A percentile compares a stretch with the other conserved stretches of the same genome.
These are phyloP conservation scores for Chiropotes sagulatus DNA, from an alignment of 2,797 vertebrate species.

Conservation along the genomic window DNA sequence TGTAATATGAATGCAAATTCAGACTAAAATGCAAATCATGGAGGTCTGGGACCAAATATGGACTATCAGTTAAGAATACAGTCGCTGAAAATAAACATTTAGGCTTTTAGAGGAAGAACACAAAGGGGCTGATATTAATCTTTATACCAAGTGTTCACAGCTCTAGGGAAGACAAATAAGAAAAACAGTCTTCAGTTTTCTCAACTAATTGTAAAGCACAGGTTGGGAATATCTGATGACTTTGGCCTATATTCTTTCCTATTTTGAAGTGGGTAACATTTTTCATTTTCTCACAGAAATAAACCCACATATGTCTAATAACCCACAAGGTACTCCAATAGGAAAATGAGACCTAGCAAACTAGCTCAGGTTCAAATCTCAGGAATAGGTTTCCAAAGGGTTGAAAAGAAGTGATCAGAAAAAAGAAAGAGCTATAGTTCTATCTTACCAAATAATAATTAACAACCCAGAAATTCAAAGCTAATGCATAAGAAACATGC, in stretches of 20 bases:
- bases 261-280: constrained; percentile 16
- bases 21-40: constrained; percentile 61
- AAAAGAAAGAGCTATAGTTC: neutral
- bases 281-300: constrained; percentile 54
- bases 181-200: constrained; percentile 34
- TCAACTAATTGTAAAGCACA: constrained; percentile 35
- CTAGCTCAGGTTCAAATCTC: neutral
- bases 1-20: constrained; percentile 49
- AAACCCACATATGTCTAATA: neutral
- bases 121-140: neutral
- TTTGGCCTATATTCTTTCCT: constrained; percentile 17
- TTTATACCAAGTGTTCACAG: constrained; percentile 35
- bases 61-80: constrained; percentile 61
- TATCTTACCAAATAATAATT: neutral
- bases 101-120: constrained; percentile 26
- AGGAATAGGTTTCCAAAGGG: neutral
- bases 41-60: constrained; percentile 60
- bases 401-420: neutral
- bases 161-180: constrained; percentile 27
- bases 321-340: neutral
- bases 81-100: constrained; percentile 54
- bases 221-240: constrained; percentile 3
- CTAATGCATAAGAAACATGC: neutral
- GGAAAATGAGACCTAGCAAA: constrained; percentile 17
- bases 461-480: neutral